phyloP scores from a whole-genome alignment of 2,113 vertebrate genomes.

The Tachysurus fulvidraco region DNA sequence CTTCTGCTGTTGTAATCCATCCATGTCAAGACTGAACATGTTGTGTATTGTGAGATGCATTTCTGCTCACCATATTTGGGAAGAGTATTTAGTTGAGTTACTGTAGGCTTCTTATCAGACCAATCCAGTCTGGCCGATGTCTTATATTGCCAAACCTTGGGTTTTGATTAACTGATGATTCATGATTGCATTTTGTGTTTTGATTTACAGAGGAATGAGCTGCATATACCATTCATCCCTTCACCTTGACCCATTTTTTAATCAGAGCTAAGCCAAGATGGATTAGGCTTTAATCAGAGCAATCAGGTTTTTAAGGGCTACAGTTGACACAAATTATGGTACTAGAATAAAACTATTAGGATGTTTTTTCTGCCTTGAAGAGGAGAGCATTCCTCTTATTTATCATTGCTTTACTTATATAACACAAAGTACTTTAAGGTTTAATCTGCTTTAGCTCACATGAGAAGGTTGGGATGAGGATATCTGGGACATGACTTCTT shows the following conservation, averaged over 20 bases:
- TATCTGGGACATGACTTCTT: not conserved
- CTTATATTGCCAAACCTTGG: not conserved
- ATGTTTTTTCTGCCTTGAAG: not conserved
- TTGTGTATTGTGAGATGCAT: too few relatives aligned
- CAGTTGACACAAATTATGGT: conserved; percentile 3
- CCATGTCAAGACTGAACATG: too few relatives aligned
- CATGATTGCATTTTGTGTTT: not conserved
- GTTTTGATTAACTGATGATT: not conserved
- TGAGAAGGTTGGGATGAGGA: conserved; percentile 4
- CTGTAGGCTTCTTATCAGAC: too few relatives aligned
- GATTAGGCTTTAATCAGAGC: not conserved
- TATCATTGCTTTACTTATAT: not conserved
- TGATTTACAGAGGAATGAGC: conserved; percentile 7
- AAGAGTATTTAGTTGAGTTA: too few relatives aligned
- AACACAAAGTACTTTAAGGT: conserved; percentile 5
- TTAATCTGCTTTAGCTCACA: conserved; percentile 4
- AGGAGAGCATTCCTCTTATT: not conserved
- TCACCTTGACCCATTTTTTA: conserved; percentile 11
- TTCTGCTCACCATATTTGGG: too few relatives aligned
- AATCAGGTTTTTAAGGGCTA: conserved; percentile 2
- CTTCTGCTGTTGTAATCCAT: too few relatives aligned
- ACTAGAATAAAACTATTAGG: not conserved
- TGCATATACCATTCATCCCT: conserved; percentile 6
- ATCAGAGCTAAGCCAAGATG: conserved; percentile 14
- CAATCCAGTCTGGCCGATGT: too few relatives aligned